Base-by-base conservation (phyloP, 2,888 invertebrate genomes). In the Temnothorax rugatulus region DNA sequence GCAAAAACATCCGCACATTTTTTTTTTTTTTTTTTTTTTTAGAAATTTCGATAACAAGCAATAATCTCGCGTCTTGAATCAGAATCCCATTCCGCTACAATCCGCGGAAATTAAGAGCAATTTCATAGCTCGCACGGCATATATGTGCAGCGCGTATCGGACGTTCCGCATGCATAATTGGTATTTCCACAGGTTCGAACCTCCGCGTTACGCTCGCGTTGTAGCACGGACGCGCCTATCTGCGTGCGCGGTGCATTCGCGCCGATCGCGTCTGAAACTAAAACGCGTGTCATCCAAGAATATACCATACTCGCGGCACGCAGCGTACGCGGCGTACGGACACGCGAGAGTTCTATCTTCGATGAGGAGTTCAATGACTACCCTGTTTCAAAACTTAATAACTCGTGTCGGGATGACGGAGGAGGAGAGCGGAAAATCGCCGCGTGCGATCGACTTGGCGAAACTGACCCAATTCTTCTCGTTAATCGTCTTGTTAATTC, bases 401-500 rank as follows among this genome's bases (percentile, higher is more conserved):
- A 47, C 71, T 41, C 54, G 74, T 34, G 57, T 74, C 50, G 61
- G 44, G 69, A 79, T 57, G 86, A 61, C 73, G 73, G 83, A 38
- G 73, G 47, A 81, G 57, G 25, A 29, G 76, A 76, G 68, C 25
- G 52, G 74, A 77, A 66, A 73, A 88, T 87, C 85, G 79, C 63
- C 76, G 76, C 71, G 76, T 66, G 75, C 63, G 44, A 69, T 50
- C 21, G 76, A 59, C 83, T 44, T 68, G 82, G 52, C 79, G 77
- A 85, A 73, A 25, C 57, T 77, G 87, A 89, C 88, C 87, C 75
- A 79, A 87, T 88, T 88, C 82, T 66, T 68, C 47, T 68, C 29
- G 61, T 79, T 89, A 85, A 89, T 87, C 75, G 69, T 82, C 68
- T 69, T 68, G 64, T 82, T 89, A 85, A 89, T 87, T 79, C 61